Percentiles rank a stretch among this genome's conserved stretches.
phyloP scores from a whole-genome alignment of 2,113 vertebrate species.

The Eretmochelys imbricata region DNA sequence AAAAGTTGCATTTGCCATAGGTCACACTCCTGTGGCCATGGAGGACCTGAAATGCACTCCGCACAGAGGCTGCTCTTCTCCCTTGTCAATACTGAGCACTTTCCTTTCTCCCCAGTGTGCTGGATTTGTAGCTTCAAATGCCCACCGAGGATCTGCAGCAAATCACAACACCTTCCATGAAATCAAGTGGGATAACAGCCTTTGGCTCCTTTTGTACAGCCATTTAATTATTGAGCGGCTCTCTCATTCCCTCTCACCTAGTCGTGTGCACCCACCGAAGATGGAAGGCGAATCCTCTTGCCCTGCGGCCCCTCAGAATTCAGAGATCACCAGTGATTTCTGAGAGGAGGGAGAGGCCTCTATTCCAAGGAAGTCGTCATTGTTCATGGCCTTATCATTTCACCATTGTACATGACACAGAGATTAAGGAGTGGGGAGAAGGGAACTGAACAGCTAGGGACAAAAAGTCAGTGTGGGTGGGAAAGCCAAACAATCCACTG shows the following conservation, averaged over 20 bases:
- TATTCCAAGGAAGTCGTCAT: not conserved
- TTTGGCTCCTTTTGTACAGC: not conserved
- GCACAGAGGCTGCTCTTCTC: not conserved
- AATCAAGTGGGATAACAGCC: not conserved
- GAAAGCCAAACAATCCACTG: not conserved
- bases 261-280: fast-evolving
- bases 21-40: not conserved
- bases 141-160: not conserved
- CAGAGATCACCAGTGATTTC: not conserved
- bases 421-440: slow-evolving; percentile 18
- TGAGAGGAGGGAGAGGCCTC: not conserved
- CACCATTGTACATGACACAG: not conserved
- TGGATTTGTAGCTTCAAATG: not conserved
- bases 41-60: not conserved
- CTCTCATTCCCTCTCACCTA: fast-evolving
- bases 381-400: not conserved
- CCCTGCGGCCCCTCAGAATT: not conserved
- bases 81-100: not conserved
- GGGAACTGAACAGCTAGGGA: not conserved
- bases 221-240: not conserved
- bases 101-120: not conserved
- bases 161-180: not conserved
- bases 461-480: not conserved
- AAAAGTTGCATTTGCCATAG: not conserved
- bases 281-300: not conserved